A percentile compares a stretch with the other conserved stretches of the same genome.
Conservation (phyloP, 2,888 invertebrate genomes). For the Brenthis ino region DNA sequence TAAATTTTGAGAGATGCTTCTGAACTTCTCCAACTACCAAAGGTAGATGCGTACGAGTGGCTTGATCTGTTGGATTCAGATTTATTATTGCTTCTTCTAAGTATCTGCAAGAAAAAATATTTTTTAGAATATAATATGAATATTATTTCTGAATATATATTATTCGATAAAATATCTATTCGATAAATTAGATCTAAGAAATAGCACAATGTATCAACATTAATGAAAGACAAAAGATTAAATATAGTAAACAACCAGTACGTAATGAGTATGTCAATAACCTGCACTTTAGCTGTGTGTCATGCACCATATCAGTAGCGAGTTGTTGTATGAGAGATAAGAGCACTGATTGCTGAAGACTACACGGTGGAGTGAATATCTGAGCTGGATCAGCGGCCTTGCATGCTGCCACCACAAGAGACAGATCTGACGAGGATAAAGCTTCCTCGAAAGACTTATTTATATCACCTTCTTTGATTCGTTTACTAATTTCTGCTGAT, state of each 20-base stretch:
- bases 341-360: slow-evolving; percentile 91
- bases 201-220: neutral
- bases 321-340: slow-evolving; percentile 96
- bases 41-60: slow-evolving; percentile 90
- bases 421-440: slow-evolving; percentile 90
- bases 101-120: slow-evolving; percentile 84
- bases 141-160: too few relatives aligned
- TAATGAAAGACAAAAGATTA: neutral
- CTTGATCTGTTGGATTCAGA: slow-evolving; percentile 86
- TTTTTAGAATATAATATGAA: neutral
- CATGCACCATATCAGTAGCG: slow-evolving; percentile 92
- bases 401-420: slow-evolving; percentile 92
- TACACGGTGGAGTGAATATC: slow-evolving; percentile 87
- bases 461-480: slow-evolving; percentile 83
- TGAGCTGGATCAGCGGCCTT: slow-evolving; percentile 89
- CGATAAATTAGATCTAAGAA: neutral
- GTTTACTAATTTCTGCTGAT: slow-evolving; percentile 58
- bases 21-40: slow-evolving; percentile 88
- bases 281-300: slow-evolving; percentile 83
- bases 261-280: slow-evolving; percentile 34
- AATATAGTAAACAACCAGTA: neutral
- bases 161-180: neutral
- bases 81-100: slow-evolving; percentile 92
- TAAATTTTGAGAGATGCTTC: slow-evolving; percentile 78
- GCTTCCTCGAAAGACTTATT: slow-evolving; percentile 94